Percentiles rank a stretch among this genome's conserved stretches.
phyloP scores from a whole-genome alignment of 2,888 invertebrate genomes.

The Drepana falcataria region DNA sequence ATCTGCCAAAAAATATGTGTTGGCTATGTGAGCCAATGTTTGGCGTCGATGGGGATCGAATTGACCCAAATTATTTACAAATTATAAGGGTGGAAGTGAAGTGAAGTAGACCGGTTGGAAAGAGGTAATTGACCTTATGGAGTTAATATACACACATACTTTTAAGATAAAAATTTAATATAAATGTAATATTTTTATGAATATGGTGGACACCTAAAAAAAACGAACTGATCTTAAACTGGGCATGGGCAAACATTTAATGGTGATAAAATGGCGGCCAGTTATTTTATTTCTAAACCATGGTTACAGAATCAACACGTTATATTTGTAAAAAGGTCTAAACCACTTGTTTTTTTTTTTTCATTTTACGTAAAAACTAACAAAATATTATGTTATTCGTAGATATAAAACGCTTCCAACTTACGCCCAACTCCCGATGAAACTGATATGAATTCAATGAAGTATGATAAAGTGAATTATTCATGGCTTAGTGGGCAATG shows the following conservation, averaged over 20 bases:
- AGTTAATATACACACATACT: background rate
- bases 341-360: no score
- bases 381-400: no score
- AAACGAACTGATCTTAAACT: no score
- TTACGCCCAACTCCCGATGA: background rate
- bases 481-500: slow-evolving; percentile 25
- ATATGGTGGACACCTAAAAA: no score
- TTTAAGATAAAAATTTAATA: no score
- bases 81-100: background rate
- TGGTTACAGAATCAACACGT: no score
- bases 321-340: no score
- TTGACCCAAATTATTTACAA: background rate
- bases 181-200: no score
- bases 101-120: background rate
- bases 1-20: background rate
- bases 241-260: no score
- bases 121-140: background rate
- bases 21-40: background rate
- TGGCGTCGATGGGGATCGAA: background rate
- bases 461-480: slow-evolving; percentile 37
- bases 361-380: no score
- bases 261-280: no score
- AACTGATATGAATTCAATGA: slow-evolving; percentile 12
- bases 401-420: background rate
- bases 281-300: no score